Base-by-base conservation (phyloP, 2,888 invertebrate species). In the Cinara cedri region DNA sequence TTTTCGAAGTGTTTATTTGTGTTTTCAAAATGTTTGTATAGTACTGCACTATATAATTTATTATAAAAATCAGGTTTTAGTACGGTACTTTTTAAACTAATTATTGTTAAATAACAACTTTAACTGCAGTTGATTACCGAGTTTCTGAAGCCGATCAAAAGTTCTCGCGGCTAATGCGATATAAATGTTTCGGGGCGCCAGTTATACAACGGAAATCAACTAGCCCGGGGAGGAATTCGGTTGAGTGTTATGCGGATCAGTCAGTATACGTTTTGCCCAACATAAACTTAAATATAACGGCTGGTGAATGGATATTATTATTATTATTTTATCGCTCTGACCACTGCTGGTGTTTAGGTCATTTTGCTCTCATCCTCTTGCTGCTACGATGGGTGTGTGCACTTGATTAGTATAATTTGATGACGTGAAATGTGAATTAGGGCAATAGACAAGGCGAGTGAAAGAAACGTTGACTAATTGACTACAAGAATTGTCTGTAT, bases 131-230 rank as follows among this genome's bases (percentile, higher is more conserved):
- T 6, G 34, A 54, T 44, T n/a, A 1, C 24, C 9, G 8, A 26
- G 26, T 60, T 60, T 19, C 24, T 42, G 42, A 44, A 24, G 54
- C n/a, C 10, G 21, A 42, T 44, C 42, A 54, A 54, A 54, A 16
- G 42, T 65, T 21, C n/a, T 34, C 34, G 34, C 34, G 34, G 34
- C 24, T 74, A 74, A 74, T 65, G 54, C 51, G 63, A 44, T 54
- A 21, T 34, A 63, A 65, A 65, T 42, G 34, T 34, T 34, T 6
- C 3, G 34, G 3, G 0, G 19, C 11, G 2, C 3, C 16, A 42
- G 21, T 54, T 19, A 42, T 21, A 16, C 21, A 21, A 65, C 51
- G 63, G 42, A 63, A 74, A 63, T 54, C 34, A 63, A 42, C 42
- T 19, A 13, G 14, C 46, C 14, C 3, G 46, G 3, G 19, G n/a